Evolutionary conservation across 1,140 invertebrate genomes (phyloP), one percentile per base, ranked within the genome.

Genomic region (Apis dorsata): DNA sequence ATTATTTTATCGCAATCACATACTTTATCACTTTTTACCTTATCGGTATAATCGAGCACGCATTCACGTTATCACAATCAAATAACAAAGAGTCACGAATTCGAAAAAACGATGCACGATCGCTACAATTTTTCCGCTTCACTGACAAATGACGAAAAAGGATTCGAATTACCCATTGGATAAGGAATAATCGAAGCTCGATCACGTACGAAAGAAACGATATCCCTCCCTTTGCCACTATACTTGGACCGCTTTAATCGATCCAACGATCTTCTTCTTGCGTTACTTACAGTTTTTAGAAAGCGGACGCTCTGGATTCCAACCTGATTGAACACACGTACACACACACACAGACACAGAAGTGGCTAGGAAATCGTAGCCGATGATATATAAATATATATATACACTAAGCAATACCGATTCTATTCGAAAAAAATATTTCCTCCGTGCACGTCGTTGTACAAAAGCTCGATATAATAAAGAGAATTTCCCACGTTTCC

Each of bases 281-380:
- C 84, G 62, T 85, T 78, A 44, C 84, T 82, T 82, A 82, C 69
- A 69, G 68, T 85, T 83, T 85, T 85, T 85, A 85, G 84, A 85
- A 85, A 85, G 84, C 80, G 53, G 80, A 78, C 74, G 79, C 69
- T 85, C 80, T 77, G 84, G 69, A 85, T 85, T 85, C 83, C 83
- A 75, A 13, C 79, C 44, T 59, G 83, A 85, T 85, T 79, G 79
- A n/a, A 69, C 62, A 17, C 24, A 28, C 83, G 79, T n/a, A 62
- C 55, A 17, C 24, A 15, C 57, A 9, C 11, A 15, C 21, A 76
- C 79, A 34, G 2, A 34, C 34, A 34, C 28, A 76, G 72, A 82
- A 79, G 57, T 82, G 79, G 79, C 60, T 82, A 82, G 79, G 19
- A 65, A 85, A 85, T 85, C 76, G 76, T 85, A 65, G 55, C 49